These are phyloP conservation scores for Spodoptera litura DNA, from an alignment of 1,140 invertebrate genomes.

Conservation along the genomic window DNA sequence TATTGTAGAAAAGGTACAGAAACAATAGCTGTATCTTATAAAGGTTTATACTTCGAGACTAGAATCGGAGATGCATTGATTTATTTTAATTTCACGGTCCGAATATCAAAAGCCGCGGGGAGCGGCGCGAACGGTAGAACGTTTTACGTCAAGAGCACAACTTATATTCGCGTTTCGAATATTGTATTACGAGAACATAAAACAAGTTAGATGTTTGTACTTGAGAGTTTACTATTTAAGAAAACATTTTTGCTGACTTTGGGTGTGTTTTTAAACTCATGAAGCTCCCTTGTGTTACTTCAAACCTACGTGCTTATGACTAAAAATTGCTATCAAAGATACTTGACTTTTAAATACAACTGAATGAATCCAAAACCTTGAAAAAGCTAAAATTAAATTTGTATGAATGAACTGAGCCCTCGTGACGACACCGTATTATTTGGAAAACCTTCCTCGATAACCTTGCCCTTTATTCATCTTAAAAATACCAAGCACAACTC, in stretches of 20 bases:
- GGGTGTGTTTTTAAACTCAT: no score
- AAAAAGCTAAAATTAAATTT: not conserved
- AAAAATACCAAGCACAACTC: constrained; percentile 30
- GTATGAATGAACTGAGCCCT: not conserved
- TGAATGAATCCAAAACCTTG: no score
- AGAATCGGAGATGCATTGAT: constrained; percentile 3
- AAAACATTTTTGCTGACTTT: not conserved
- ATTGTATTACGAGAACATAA: constrained; percentile 37
- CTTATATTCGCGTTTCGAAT: constrained; percentile 24
- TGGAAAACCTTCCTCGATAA: constrained; percentile 22
- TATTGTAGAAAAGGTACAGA: not conserved
- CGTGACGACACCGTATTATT: not conserved
- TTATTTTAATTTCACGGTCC: constrained; percentile 52
- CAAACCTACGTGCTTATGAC: no score
- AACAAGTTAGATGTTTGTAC: constrained; percentile 7
- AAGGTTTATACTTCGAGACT: constrained; percentile 2
- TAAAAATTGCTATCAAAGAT: no score
- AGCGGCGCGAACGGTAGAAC: constrained; percentile 11
- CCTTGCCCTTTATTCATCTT: constrained; percentile 35
- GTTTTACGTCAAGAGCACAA: constrained; percentile 35
- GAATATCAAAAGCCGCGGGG: constrained; percentile 37
- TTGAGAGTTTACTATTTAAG: not conserved
- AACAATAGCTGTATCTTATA: no score
- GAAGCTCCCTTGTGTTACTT: no score
- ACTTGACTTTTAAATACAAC: no score